Evolutionary conservation across 2,888 invertebrate species (phyloP), one percentile per base, ranked within the genome.

Genomic region (Cephus pygmeus): DNA sequence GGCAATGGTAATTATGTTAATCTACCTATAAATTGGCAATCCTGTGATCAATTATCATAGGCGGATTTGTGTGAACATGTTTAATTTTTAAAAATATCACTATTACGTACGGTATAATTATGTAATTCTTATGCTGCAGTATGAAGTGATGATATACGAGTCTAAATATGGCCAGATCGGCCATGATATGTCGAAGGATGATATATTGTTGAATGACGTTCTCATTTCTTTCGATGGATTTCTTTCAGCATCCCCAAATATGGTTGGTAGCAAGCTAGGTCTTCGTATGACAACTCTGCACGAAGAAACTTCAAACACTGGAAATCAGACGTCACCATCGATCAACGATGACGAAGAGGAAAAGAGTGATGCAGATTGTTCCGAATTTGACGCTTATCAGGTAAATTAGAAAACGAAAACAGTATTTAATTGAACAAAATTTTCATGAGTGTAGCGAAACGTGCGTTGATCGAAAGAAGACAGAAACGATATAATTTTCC

Each of bases 201-300:
- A 23, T 56, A 56, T 23, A 15, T 56, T 9, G 56, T 23, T 9
- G 23, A 56, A 56, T 23, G 23, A 23, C 23, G 2, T 56, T 56
- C 56, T 56, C 23, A 56, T 56, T 23, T 56, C 0, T 23, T 56
- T 23, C 9, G 9, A 56, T 15, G 56, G 3, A 56, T 56, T 56
- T 56, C 9, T 91, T 93, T 82, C 92, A 95, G 97, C 96, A 85
- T 97, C 97, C 69, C 97, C 97, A 73, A 98, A 97, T 83, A 92
- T 93, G 77, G 89, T 90, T 77, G 95, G 96, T 85, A 94, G 95
- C 82, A 98, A 98, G 92, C 91, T 97, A 86, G 96, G 97, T 73
- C 93, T 97, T 87, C 95, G 98, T 74, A 97, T 98, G 97, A 97
- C 97, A 75, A 98, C 98, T 0, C 92, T 98, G 73, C 96, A 98